These are phyloP conservation scores for Callocephalon fimbriatum DNA, from an alignment of 2,113 vertebrate species.

Conservation along the genomic window DNA sequence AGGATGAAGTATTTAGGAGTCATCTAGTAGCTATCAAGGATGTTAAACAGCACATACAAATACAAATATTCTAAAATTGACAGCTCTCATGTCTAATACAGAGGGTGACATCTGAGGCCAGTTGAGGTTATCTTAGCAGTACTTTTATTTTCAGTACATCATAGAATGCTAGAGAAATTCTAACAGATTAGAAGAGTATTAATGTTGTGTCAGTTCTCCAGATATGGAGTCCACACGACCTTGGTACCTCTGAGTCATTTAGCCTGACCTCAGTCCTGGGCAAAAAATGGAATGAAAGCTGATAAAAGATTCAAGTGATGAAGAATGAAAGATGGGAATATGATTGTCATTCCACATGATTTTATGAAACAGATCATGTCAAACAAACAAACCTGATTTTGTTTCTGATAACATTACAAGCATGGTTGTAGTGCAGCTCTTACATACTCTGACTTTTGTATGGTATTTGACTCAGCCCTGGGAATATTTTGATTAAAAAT, in stretches of 20 bases:
- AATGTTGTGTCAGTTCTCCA: background rate
- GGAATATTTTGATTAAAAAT: constrained; percentile 36
- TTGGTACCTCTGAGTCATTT: background rate
- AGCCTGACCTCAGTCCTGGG: background rate
- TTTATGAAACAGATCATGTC: background rate
- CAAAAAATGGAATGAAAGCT: background rate
- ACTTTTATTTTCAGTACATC: background rate
- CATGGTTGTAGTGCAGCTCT: background rate
- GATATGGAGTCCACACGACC: background rate
- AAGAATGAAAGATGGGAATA: background rate
- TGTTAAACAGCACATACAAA: background rate
- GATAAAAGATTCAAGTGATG: background rate
- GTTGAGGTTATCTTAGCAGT: background rate
- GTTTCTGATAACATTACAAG: background rate
- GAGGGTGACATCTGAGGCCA: background rate
- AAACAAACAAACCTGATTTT: background rate
- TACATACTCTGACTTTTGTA: background rate
- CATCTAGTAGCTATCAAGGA: background rate
- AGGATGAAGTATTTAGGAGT: background rate
- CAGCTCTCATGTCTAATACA: background rate
- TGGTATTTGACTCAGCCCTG: background rate
- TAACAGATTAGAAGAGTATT: background rate
- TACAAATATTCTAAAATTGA: background rate
- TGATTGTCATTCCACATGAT: background rate
- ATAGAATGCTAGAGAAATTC: background rate